A percentile compares a stretch with the other conserved stretches of the same genome.
These are phyloP conservation scores for Psophia crepitans DNA, from an alignment of 2,113 vertebrate species.

Conservation along the genomic window DNA sequence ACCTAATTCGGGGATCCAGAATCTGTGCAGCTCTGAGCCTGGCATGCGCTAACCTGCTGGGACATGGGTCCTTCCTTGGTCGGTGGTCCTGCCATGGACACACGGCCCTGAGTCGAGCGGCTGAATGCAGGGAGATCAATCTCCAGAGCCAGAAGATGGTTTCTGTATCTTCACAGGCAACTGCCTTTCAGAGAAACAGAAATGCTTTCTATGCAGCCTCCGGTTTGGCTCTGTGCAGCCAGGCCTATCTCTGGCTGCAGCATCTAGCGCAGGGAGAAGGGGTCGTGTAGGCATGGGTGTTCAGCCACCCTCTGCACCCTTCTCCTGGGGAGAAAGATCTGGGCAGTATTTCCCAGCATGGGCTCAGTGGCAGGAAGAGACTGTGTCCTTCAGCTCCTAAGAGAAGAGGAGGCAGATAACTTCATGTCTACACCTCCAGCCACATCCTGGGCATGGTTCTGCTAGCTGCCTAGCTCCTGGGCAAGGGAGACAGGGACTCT, in stretches of 20 bases:
- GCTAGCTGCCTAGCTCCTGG: background rate
- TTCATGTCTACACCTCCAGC: background rate
- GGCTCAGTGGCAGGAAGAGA: background rate
- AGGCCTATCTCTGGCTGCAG: background rate
- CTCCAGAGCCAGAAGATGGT: background rate
- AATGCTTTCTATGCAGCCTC: background rate
- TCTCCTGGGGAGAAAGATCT: background rate
- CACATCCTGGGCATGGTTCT: background rate
- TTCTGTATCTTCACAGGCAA: background rate
- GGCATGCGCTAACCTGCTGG: background rate
- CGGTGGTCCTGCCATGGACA: fast-evolving
- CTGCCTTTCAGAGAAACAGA: background rate
- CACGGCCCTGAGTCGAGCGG: background rate
- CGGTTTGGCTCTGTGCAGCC: background rate
- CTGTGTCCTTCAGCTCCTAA: background rate
- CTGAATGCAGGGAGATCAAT: background rate
- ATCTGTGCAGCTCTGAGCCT: background rate
- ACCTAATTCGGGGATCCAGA: background rate
- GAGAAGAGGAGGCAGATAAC: background rate
- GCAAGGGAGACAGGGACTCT: background rate
- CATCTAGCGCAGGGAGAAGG: background rate
- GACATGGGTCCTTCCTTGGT: background rate
- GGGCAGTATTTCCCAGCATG: background rate
- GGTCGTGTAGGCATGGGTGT: background rate
- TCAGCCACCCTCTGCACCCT: background rate